Percentiles rank a stretch among this genome's conserved stretches.
Conservation (phyloP, 2,888 invertebrate species). For the Himalopsyche kuldschensis region DNA sequence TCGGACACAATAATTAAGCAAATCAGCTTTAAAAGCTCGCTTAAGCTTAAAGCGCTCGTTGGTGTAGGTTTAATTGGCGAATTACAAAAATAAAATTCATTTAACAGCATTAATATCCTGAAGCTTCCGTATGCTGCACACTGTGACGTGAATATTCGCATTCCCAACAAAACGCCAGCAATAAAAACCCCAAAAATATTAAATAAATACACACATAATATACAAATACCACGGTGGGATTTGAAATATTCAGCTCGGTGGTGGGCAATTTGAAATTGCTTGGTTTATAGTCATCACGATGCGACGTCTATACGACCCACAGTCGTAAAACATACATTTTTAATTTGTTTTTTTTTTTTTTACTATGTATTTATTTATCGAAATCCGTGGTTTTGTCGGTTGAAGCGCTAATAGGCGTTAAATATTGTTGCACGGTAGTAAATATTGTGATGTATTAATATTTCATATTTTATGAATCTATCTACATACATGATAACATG, state of each 20-base stretch:
- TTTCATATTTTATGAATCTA: not conserved
- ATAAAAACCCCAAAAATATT: conserved; percentile 13
- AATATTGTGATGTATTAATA: not conserved
- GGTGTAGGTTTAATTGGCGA: too few relatives aligned
- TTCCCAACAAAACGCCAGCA: conserved; percentile 14
- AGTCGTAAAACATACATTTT: not conserved
- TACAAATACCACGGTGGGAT: conserved; percentile 1
- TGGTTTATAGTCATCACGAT: not conserved
- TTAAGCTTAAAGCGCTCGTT: too few relatives aligned
- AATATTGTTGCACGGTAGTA: not conserved
- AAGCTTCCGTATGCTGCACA: not conserved
- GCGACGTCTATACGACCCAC: not conserved
- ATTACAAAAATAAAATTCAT: too few relatives aligned
- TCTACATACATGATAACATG: not conserved
- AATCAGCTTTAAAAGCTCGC: too few relatives aligned
- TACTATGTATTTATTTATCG: not conserved
- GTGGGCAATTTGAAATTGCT: not conserved
- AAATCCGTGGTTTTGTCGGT: not conserved
- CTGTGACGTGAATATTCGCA: not conserved
- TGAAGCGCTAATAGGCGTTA: not conserved
- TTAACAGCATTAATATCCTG: too few relatives aligned
- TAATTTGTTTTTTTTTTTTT: not conserved
- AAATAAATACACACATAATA: conserved; percentile 14
- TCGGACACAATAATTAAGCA: too few relatives aligned
- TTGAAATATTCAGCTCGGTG: conserved; percentile 23